Evolutionary conservation across 2,888 invertebrate genomes (phyloP), one percentile per base, ranked within the genome.

Genomic region (Eurytoma adleriae): DNA sequence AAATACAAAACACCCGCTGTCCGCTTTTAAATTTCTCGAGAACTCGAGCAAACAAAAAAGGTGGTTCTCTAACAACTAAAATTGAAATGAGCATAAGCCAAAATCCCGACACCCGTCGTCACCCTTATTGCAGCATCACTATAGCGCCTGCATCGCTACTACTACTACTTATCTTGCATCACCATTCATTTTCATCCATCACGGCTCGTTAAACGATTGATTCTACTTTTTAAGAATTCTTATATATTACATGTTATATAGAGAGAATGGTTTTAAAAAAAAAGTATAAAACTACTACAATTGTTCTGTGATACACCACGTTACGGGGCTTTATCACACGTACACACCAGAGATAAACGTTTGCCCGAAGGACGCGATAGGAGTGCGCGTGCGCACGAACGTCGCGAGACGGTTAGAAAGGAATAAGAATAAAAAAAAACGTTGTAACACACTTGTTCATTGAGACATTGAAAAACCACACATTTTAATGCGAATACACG

Each of bases 301-400:
- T 90, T 90, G 89, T 90, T 90, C 90, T 90, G 90, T 90, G 90
- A 90, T 90, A 90, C 88, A 90, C 89, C 90, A 90, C 88, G 87
- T 90, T 90, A 88, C 89, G 90, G 89, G 90, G 90, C 89, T 90
- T 90, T 89, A 90, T 90, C 90, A 90, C 90, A 84, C 40, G 40
- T 81, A 78, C 79, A 80, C 80, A 83, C 68, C 80, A 80, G 75
- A 81, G 73, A 78, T 27, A 40, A 50, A 79, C 75, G 72, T 83
- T 68, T 83, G 83, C 85, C 83, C 83, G 83, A 86, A 40, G 84
- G 84, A 68, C 69, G 85, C 84, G 84, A 84, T 83, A 84, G 40
- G 40, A 40, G 40, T 40, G 40, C 40, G 40, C 40, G 40, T 40
- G 40, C 40, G 40, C 40, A 40, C 40, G 40, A 10, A 40, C 40